Percentiles rank a stretch among this genome's conserved stretches.
Evolutionary conservation across 2,888 invertebrate species (phyloP).

Genomic region (Monopis laevigella): DNA sequence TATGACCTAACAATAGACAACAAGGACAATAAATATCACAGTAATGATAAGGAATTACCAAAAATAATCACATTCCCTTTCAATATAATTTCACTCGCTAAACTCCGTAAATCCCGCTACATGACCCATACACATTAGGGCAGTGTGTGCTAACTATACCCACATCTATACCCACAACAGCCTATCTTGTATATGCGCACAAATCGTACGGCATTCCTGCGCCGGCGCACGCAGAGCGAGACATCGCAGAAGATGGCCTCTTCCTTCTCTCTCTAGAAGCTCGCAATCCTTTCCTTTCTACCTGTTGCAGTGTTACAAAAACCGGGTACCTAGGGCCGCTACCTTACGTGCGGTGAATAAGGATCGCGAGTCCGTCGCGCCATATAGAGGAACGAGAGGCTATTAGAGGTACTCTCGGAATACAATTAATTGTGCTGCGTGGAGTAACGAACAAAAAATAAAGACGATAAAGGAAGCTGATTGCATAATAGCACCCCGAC

Average conservation of each 20-base stretch:
- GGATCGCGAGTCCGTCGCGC: conserved; percentile 41
- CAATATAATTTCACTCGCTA: conserved; percentile 66
- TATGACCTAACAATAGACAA: no score
- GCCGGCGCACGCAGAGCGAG: conserved; percentile 40
- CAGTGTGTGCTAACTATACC: conserved; percentile 62
- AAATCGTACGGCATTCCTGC: conserved; percentile 67
- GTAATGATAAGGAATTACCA: conserved; percentile 29
- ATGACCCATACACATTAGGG: conserved; percentile 67
- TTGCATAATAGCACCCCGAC: conserved; percentile 54
- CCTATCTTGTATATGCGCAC: conserved; percentile 40
- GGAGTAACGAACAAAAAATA: conserved; percentile 40
- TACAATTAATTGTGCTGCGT: conserved; percentile 4
- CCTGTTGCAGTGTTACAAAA: conserved; percentile 67
- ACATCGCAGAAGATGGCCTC: conserved; percentile 33
- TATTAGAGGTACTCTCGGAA: conserved; percentile 2
- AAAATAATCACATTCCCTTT: conserved; percentile 65
- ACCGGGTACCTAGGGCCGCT: conserved; percentile 66
- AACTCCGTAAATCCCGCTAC: conserved; percentile 63
- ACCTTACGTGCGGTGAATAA: conserved; percentile 66
- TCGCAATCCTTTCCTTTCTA: conserved; percentile 67
- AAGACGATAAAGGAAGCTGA: conserved; percentile 42
- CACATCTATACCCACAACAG: conserved; percentile 26
- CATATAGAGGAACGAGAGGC: conserved; percentile 5
- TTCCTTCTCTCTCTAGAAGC: conserved; percentile 40
- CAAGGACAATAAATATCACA: no score